A percentile compares a stretch with the other conserved stretches of the same genome.
Conservation (phyloP, 35 echinoderm and acorn worm genomes). For the Patiria miniata region DNA sequence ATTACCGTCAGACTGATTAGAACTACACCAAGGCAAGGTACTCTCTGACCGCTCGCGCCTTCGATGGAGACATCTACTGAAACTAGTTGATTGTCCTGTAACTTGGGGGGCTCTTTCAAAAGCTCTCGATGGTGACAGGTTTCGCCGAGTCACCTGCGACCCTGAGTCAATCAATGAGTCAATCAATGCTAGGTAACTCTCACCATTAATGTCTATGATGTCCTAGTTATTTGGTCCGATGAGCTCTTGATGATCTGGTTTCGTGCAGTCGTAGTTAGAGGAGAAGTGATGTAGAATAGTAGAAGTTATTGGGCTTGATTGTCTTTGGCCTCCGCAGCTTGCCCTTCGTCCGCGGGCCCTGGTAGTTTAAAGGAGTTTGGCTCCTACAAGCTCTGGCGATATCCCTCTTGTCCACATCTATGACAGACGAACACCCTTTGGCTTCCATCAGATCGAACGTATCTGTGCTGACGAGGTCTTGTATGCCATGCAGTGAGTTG, state of each 20-base stretch:
- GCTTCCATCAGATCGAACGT: neutral
- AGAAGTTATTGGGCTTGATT: neutral
- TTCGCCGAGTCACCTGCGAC: slow-evolving; percentile 13
- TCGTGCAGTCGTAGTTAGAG: neutral
- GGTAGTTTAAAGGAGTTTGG: slow-evolving; percentile 1
- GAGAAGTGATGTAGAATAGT: neutral
- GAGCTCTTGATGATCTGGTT: neutral
- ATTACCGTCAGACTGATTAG: neutral
- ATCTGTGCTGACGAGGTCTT: neutral
- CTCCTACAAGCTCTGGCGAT: slow-evolving; percentile 4
- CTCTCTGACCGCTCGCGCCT: neutral
- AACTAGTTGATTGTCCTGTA: neutral
- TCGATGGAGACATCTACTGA: neutral
- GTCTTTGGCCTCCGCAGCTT: neutral
- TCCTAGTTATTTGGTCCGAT: neutral
- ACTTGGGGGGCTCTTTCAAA: neutral
- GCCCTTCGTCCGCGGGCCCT: neutral
- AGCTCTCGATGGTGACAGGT: neutral
- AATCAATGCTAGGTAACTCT: neutral
- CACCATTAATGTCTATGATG: neutral
- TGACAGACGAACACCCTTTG: neutral
- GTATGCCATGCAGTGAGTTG: neutral
- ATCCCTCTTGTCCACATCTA: slow-evolving; percentile 13
- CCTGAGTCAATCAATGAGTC: no score
- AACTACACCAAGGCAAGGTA: slow-evolving; percentile 15